Base-by-base conservation (phyloP, 2,113 vertebrate genomes). In the Neodontobutis hainanensis region DNA sequence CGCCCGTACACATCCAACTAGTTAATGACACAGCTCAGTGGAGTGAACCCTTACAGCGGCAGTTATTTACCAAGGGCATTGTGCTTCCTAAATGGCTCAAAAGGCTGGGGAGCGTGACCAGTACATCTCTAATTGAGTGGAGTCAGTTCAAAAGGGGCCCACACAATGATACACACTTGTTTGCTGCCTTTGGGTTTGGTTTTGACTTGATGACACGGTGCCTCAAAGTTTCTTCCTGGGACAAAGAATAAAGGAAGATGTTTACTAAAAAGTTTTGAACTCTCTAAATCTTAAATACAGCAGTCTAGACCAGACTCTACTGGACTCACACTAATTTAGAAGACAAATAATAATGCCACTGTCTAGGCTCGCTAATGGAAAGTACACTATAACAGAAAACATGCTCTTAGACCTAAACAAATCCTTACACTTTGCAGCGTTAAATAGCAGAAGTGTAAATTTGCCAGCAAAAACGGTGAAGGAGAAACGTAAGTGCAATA, bases 21-120 rank as follows among this genome's bases (percentile, higher is more conserved):
- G 72, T 81, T 88, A 89, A 88, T 85, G 78, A 85, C 79, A 75
- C 75, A 80, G 87, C 42, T 86, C 84, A 87, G 1, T 82, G 75
- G 77, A 84, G 67, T 62, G 84, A 76, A 77, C 76, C 84, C 56
- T 61, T 62, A 70, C 51, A 75, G 73, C 67, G 35, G 49, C 60
- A 71, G 76, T 75, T 83, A 77, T 89, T 89, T 85, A 80, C 78
- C 71, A 73, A 64, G 80, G 56, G 67, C 69, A 78, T 62, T 70
- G 73, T 67, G 70, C 56, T 59, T n/a, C 42, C 53, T 85, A 67
- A 85, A 86, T 61, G 64, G 73, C 65, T 85, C 77, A 72, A 72
- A 79, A 72, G 55, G 44, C 49, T 16, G 48, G 68, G 48, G 12
- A 63, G 40, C 56, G 73, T 32, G 69, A 43, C 64, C 79, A 80